Evolutionary conservation across 2,888 invertebrate species (phyloP).

Genomic region (Tachina fera): DNA sequence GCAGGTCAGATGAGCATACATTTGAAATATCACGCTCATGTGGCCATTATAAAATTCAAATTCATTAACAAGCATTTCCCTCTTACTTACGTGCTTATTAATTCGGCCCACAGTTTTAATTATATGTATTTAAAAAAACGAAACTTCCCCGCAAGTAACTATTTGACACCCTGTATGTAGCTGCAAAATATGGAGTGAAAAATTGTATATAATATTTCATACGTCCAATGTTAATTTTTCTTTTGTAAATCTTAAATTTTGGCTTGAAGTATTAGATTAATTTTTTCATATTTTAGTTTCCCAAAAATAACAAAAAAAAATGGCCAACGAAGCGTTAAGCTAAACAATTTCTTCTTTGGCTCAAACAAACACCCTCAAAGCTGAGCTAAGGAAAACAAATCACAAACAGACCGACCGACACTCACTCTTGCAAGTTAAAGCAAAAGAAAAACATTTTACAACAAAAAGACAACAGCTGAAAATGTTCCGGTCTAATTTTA

Average conservation of each 20-base stretch:
- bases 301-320: not conserved
- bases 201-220: slow-evolving; percentile 2
- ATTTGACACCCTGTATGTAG: slow-evolving; percentile 56
- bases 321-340: slow-evolving; percentile 67
- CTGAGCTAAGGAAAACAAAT: slow-evolving; percentile 20
- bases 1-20: slow-evolving; percentile 59
- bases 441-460: slow-evolving; percentile 10
- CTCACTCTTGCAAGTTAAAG: slow-evolving; percentile 19
- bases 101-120: slow-evolving; percentile 23
- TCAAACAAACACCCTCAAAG: slow-evolving; percentile 26
- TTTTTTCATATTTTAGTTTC: slow-evolving; percentile 7
- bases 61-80: slow-evolving; percentile 31
- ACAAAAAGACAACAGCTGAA: slow-evolving; percentile 64
- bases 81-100: slow-evolving; percentile 15
- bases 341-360: slow-evolving; percentile 50
- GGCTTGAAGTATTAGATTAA: slow-evolving; percentile 22
- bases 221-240: not conserved
- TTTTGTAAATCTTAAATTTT: slow-evolving; percentile 16
- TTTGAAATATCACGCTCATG: slow-evolving; percentile 26
- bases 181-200: slow-evolving; percentile 10
- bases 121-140: slow-evolving; percentile 6
- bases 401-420: slow-evolving; percentile 6
- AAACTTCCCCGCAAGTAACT: not conserved
- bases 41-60: slow-evolving; percentile 48
- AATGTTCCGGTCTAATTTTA: slow-evolving; percentile 81